Percentiles rank a stretch among this genome's conserved stretches.
Evolutionary conservation across 2,888 invertebrate species (phyloP).

Genomic region (Rhamnusium bicolor): DNA sequence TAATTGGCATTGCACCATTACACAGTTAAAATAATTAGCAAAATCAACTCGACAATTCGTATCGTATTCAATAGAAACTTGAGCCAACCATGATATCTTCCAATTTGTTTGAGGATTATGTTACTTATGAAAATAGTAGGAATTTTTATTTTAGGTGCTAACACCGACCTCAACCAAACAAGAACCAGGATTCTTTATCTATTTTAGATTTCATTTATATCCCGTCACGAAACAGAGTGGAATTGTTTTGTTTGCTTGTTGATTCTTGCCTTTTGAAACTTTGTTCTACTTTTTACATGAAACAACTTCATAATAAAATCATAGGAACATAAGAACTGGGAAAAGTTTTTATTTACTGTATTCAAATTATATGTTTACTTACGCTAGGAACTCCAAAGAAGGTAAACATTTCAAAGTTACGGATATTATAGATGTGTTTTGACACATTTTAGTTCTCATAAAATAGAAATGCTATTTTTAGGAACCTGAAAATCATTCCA

Average conservation of each 20-base stretch:
- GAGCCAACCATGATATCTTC: too few relatives aligned
- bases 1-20: too few relatives aligned
- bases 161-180: too few relatives aligned
- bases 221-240: too few relatives aligned
- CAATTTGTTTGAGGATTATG: too few relatives aligned
- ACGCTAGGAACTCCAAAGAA: neutral
- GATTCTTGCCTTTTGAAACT: neutral
- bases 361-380: constrained; percentile 11
- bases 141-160: too few relatives aligned
- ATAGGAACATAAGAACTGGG: neutral
- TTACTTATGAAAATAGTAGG: too few relatives aligned
- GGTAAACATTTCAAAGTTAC: constrained; percentile 15
- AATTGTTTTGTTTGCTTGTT: neutral
- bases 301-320: neutral
- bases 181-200: too few relatives aligned
- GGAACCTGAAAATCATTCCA: neutral
- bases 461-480: neutral
- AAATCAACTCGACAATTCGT: too few relatives aligned
- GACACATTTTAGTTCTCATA: neutral
- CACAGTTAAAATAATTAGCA: too few relatives aligned
- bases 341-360: constrained; percentile 16
- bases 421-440: neutral
- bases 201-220: too few relatives aligned
- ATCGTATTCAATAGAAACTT: too few relatives aligned
- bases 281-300: neutral